Evolutionary conservation across 2,888 invertebrate genomes (phyloP).

Genomic region (Dasysyrphus tricinctus): DNA sequence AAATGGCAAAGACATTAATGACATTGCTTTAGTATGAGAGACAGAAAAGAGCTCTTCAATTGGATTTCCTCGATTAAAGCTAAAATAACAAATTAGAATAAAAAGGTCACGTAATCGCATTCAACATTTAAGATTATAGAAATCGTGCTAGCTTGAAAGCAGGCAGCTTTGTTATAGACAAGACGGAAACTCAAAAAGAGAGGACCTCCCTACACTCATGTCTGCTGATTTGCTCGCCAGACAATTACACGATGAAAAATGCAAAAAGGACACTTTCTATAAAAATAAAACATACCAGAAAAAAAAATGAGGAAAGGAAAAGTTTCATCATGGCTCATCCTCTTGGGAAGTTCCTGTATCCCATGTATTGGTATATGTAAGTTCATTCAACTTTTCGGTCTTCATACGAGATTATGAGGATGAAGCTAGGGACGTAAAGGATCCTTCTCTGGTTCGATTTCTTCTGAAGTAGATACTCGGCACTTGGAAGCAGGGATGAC

Average conservation of each 20-base stretch:
- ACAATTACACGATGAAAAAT: constrained; percentile 53
- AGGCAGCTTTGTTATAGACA: constrained; percentile 38
- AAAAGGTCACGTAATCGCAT: constrained; percentile 72
- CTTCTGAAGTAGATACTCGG: too few relatives aligned
- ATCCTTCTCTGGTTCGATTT: constrained; percentile 15
- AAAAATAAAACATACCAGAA: not conserved
- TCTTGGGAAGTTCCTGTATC: constrained; percentile 20
- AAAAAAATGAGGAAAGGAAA: constrained; percentile 23
- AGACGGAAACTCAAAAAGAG: constrained; percentile 11
- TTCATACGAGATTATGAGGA: constrained; percentile 5
- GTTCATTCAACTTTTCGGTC: constrained; percentile 64
- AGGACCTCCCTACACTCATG: constrained; percentile 1
- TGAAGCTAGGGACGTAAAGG: not conserved
- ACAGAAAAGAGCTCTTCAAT: constrained; percentile 10
- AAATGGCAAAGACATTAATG: constrained; percentile 10
- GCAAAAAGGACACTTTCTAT: constrained; percentile 25
- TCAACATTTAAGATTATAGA: constrained; percentile 57
- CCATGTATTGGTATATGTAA: not conserved
- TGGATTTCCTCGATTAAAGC: constrained; percentile 53
- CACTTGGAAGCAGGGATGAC: not conserved
- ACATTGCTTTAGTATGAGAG: not conserved
- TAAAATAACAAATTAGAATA: constrained; percentile 64
- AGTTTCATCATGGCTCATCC: constrained; percentile 27
- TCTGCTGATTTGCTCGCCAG: constrained; percentile 13
- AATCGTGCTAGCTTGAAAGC: constrained; percentile 56